Evolutionary conservation across 2,888 invertebrate species (phyloP).

Genomic region (Adelognathus sp.): DNA sequence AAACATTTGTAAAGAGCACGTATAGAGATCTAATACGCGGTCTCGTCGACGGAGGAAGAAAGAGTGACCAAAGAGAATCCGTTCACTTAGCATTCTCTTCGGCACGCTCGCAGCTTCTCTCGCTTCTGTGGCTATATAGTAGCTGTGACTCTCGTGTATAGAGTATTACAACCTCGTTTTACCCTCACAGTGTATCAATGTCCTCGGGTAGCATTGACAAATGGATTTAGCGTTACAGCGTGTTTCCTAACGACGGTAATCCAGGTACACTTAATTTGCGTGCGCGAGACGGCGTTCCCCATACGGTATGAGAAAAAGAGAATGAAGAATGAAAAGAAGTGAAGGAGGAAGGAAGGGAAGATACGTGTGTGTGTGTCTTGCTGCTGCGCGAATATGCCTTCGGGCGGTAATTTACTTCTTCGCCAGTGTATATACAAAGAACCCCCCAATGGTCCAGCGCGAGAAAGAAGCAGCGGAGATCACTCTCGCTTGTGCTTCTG

Average conservation of each 20-base stretch:
- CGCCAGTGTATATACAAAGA: not conserved
- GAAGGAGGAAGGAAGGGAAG: not conserved
- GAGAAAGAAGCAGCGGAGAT: conserved; percentile 14
- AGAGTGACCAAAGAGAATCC: conserved; percentile 44
- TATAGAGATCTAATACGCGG: not conserved
- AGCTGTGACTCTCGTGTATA: conserved; percentile 16
- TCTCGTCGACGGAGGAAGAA: conserved; percentile 14
- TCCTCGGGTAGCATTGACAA: conserved; percentile 56
- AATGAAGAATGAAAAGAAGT: not conserved
- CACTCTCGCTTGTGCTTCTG: conserved; percentile 34
- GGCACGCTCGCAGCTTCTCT: conserved; percentile 30
- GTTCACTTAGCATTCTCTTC: conserved; percentile 57
- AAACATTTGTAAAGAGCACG: conserved; percentile 45
- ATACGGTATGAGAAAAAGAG: conserved; percentile 19
- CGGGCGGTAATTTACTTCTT: conserved; percentile 26
- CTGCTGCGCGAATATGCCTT: conserved; percentile 10
- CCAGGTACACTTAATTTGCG: conserved; percentile 56
- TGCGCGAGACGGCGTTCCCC: conserved; percentile 25
- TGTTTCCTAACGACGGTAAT: conserved; percentile 58
- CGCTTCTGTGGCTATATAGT: conserved; percentile 38
- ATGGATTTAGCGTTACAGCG: conserved; percentile 54
- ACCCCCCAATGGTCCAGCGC: not conserved
- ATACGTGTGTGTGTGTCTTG: not conserved
- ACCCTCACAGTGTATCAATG: conserved; percentile 58
- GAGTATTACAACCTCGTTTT: conserved; percentile 42